Evolutionary conservation across 2,113 vertebrate genomes (phyloP), one percentile per base, ranked within the genome.

Genomic region (Ammodytes marinus): DNA sequence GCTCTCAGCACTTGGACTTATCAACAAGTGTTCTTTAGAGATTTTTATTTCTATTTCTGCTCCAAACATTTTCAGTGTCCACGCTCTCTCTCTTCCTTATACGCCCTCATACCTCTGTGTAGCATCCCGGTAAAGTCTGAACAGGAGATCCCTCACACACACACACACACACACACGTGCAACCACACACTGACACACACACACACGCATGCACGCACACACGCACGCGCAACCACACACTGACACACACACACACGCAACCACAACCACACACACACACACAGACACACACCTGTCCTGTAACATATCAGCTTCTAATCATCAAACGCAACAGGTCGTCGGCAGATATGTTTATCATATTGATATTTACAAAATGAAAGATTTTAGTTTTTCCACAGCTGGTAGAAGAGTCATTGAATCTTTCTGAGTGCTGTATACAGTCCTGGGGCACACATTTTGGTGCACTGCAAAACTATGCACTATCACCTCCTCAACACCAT

Each of bases 281-380:
- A 49, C 69, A 59, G 6, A 67, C 78, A 27, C 27, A 27, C 27
- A 27, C 72, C 85, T 74, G 11, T 84, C 79, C 85, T 86, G 85
- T 83, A 88, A 94, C 92, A 93, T 93, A 94, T 94, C 94, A 90
- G 87, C 88, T 89, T 86, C 75, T 68, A 64, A 91, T 75, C 85
- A 81, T 85, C 69, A 59, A 58, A 77, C 65, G 80, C 69, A 82
- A 78, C 88, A 81, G 85, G 88, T 91, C 85, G 80, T 87, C 57
- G 74, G 90, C 91, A 92, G 88, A 95, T 91, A 89, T 85, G 90
- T 95, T 95, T 95, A 95, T 95, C 95, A 95, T 95, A 95, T 95
- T 95, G 94, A 95, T 95, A 95, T 92, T 92, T 91, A 92, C 78
- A 70, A 92, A 83, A 73, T 83, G 92, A 93, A 86, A 91, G 91